A percentile compares a stretch with the other conserved stretches of the same genome.
Evolutionary conservation across 2,797 vertebrate genomes (phyloP).

Genomic region (Oreonectes daqikongensis): DNA sequence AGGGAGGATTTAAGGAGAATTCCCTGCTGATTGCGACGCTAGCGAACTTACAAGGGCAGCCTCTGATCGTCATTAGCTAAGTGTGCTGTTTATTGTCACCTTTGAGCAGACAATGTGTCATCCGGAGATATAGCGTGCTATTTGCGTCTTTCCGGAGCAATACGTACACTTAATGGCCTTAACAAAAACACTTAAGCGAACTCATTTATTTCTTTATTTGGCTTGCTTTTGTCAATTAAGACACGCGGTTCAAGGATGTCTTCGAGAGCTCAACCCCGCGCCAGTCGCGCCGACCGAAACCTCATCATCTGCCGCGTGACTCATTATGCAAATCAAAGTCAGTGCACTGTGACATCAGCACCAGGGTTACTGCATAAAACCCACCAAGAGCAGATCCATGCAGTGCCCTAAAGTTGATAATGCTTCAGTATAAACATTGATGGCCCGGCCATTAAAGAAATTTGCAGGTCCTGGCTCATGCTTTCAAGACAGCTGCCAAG

Average conservation of each 20-base stretch:
- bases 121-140: conserved; percentile 34
- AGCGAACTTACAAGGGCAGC: conserved; percentile 64
- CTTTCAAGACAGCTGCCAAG: conserved; percentile 38
- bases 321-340: conserved; percentile 27
- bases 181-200: conserved; percentile 17
- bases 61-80: conserved; percentile 74
- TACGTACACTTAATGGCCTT: conserved; percentile 23
- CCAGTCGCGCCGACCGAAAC: not conserved
- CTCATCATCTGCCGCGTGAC: not conserved
- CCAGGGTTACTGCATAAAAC: conserved; percentile 3
- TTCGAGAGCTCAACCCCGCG: not conserved
- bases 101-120: conserved; percentile 52
- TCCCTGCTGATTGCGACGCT: conserved; percentile 69
- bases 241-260: not conserved
- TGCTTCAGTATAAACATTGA: conserved; percentile 30
- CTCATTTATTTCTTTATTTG: conserved; percentile 9
- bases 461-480: conserved; percentile 22
- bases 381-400: conserved; percentile 4
- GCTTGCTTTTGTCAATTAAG: not conserved
- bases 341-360: conserved; percentile 21
- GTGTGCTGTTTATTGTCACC: conserved; percentile 66
- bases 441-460: conserved; percentile 39
- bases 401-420: conserved; percentile 31
- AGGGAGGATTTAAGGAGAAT: conserved; percentile 72
- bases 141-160: conserved; percentile 25